Percentiles rank a stretch among this genome's conserved stretches.
Conservation (phyloP, 2,113 vertebrate species). For the Rhineura floridana region DNA sequence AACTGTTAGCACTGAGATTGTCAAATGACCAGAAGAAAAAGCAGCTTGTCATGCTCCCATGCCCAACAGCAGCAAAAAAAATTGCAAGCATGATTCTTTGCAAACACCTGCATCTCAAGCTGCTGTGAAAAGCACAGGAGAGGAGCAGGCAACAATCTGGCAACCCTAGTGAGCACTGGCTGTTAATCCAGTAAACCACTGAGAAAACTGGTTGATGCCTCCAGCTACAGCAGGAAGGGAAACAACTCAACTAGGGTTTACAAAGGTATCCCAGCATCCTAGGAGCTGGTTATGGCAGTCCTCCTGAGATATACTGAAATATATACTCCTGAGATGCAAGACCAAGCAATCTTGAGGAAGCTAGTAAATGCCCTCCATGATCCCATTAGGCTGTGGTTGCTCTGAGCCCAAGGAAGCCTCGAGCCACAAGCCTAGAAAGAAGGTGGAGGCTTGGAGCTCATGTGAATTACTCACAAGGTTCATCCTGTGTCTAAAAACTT, state of each 20-base stretch:
- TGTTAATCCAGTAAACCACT: neutral
- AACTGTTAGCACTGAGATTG: neutral
- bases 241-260: no score
- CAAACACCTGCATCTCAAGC: neutral
- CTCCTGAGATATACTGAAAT: no score
- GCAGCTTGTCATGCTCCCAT: neutral
- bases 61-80: neutral
- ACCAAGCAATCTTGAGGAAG: neutral
- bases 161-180: neutral
- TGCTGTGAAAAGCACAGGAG: neutral
- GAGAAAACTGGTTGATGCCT: neutral
- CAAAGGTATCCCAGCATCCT: neutral
- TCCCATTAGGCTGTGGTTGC: neutral
- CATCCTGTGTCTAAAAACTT: neutral
- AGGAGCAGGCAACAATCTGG: neutral
- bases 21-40: neutral
- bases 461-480: no score
- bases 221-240: neutral
- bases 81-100: neutral
- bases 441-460: neutral
- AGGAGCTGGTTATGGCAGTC: neutral
- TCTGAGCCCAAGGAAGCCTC: neutral
- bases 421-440: neutral
- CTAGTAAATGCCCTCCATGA: neutral
- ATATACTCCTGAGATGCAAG: neutral